Evolutionary conservation across 2,888 invertebrate genomes (phyloP), one percentile per base, ranked within the genome.

Genomic region (Criorhina ranunculi): DNA sequence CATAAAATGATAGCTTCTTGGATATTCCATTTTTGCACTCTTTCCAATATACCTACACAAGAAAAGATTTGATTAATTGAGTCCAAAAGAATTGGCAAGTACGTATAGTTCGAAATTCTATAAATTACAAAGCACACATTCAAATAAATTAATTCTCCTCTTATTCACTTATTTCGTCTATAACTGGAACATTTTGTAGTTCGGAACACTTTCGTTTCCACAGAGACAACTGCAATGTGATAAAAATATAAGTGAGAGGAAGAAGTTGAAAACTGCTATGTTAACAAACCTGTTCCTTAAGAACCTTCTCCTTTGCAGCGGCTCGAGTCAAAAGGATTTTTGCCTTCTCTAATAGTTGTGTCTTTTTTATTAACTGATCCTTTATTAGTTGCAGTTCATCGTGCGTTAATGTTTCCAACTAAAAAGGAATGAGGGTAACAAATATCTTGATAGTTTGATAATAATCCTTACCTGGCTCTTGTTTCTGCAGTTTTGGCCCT

Each of bases 271-370:
- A 6, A 9, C 1, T 24, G 24, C 24, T 4, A n/a, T 19, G 0
- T n/a, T 1, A 37, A 51, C 37, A 89, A 88, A 94, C 94, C 90
- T 94, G 94, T 87, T 94, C 94, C 31, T 94, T 91, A 42, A 95
- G 91, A 11, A 93, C 91, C 88, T 94, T 95, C 88, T 95, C 95
- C 88, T 94, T 94, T 8, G 93, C 92, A 0, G 95, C 95, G 5
- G 95, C 95, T 64, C 94, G 92, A 44, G 94, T 93, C 60, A 95
- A 88, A 59, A 95, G 90, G 9, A 93, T 92, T 90, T 95, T 95
- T 0, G 95, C 94, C 89, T 94, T 95, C 86, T 94, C 93, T 81
- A 95, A 88, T 24, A 95, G 90, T 82, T 94, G 93, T 0, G 93
- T 92, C 88, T 95, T 95, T 57, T 94, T 93, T 29, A 90, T 88